Evolutionary conservation across 1,140 invertebrate genomes (phyloP), one percentile per base, ranked within the genome.

Genomic region (Cydia splendana): DNA sequence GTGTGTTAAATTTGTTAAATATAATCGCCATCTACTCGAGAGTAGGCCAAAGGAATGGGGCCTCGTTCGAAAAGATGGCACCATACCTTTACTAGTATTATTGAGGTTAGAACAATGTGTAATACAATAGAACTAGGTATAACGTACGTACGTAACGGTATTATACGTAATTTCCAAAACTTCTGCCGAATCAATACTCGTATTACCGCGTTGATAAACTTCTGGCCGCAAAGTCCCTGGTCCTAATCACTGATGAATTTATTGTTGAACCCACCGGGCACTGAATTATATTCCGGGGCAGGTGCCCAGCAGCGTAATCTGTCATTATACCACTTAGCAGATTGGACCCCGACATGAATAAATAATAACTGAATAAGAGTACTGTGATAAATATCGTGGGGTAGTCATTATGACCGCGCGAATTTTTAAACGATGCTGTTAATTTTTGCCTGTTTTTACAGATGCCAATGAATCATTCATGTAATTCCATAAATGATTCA

Each of bases 201-300:
- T 42, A 9, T 9, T 42, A 9, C 9, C 38, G 38, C 9, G 9
- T 42, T 10, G 38, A 10, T 10, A 42, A 42, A 42, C 6, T 75
- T 42, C 65, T 28, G 53, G 83, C 82, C 82, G 78, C 74, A 80
- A 78, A 51, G 18, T 28, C 73, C n/a, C 13, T 75, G 75, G 24
- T 51, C 73, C 51, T 90, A 91, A 91, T 90, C 87, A 89, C 80
- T 89, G 88, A 90, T 80, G 88, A 90, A 91, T 91, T 91, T 91
- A 91, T 91, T 90, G 88, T 82, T 87, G 87, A 85, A 75, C 79
- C 80, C 80, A 80, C 42, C 53, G 53, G 83, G 80, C 65, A 38
- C 75, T 88, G 87, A 88, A 79, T 90, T 90, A 88, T 87, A 88
- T 87, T 87, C 85, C 82, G 79, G 69, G 76, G 86, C 90, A 92